These are phyloP conservation scores for Sarcophaga peregrina DNA, from an alignment of 1,140 invertebrate genomes.

Conservation along the genomic window DNA sequence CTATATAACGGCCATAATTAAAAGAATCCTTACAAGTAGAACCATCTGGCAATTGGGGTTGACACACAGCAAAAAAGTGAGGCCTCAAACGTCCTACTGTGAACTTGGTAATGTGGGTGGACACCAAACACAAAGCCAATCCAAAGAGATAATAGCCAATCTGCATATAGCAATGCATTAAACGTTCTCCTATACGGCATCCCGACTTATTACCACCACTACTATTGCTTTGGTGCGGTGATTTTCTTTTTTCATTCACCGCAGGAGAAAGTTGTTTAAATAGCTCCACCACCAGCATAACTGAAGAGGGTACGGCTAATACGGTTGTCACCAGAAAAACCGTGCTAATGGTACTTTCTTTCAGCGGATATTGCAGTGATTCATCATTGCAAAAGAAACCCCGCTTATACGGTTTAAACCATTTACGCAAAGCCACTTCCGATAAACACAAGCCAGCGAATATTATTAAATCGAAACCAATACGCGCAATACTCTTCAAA, in stretches of 20 bases:
- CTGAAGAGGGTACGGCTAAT: slow-evolving; percentile 51
- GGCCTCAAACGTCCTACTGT: slow-evolving; percentile 89
- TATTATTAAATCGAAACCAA: slow-evolving; percentile 55
- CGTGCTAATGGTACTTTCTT: slow-evolving; percentile 75
- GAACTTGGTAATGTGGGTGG: slow-evolving; percentile 91
- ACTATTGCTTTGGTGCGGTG: background rate
- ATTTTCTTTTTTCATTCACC: slow-evolving; percentile 17
- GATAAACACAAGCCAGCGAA: slow-evolving; percentile 52
- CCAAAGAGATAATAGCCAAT: slow-evolving; percentile 88
- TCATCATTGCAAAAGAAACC: slow-evolving; percentile 98
- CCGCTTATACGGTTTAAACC: slow-evolving; percentile 79
- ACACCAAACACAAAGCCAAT: slow-evolving; percentile 80
- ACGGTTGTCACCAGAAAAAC: slow-evolving; percentile 47
- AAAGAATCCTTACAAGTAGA: slow-evolving; percentile 69
- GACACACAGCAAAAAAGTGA: slow-evolving; percentile 85
- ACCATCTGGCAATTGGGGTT: slow-evolving; percentile 70
- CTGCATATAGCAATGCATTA: slow-evolving; percentile 76
- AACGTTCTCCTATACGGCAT: slow-evolving; percentile 70
- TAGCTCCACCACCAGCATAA: slow-evolving; percentile 58
- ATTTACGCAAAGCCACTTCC: slow-evolving; percentile 50
- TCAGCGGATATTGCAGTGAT: slow-evolving; percentile 85
- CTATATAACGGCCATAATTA: slow-evolving; percentile 74
- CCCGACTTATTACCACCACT: slow-evolving; percentile 4
- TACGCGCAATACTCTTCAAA: slow-evolving; percentile 22
- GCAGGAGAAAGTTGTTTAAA: slow-evolving; percentile 56